Percentiles rank a stretch among this genome's conserved stretches.
Evolutionary conservation across 2,888 invertebrate genomes (phyloP).

Genomic region (Geotrupes spiniger): DNA sequence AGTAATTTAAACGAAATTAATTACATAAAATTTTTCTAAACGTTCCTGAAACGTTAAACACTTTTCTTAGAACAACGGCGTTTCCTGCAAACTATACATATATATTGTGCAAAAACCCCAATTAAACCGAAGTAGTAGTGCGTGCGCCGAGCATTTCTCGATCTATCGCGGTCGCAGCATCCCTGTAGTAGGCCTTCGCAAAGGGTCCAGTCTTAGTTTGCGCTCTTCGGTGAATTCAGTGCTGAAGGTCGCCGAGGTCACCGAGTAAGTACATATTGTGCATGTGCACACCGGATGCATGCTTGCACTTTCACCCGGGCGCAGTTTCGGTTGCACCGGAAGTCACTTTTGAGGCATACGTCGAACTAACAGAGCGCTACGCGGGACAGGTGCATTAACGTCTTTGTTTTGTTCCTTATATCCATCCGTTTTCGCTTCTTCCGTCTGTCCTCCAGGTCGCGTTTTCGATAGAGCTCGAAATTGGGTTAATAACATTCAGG

Average conservation of each 20-base stretch:
- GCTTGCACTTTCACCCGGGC: conserved; percentile 36
- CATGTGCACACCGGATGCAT: conserved; percentile 28
- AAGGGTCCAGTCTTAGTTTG: conserved; percentile 48
- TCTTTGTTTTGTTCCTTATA: conserved; percentile 48
- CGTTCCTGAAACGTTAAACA: too few species aligned
- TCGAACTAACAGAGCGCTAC: conserved; percentile 13
- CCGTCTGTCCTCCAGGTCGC: conserved; percentile 39
- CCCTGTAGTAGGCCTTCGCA: conserved; percentile 45
- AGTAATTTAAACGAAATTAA: too few species aligned
- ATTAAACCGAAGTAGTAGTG: conserved; percentile 52
- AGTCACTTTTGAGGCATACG: conserved; percentile 24
- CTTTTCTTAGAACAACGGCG: neutral
- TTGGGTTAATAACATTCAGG: conserved; percentile 29
- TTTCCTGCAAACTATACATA: conserved; percentile 8
- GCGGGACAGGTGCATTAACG: conserved; percentile 35
- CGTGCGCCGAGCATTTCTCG: conserved; percentile 51
- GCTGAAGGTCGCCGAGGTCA: conserved; percentile 42
- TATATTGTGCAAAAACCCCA: conserved; percentile 46
- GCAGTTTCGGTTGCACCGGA: conserved; percentile 29
- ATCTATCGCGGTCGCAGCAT: conserved; percentile 51
- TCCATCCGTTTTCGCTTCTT: conserved; percentile 46
- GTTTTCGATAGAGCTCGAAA: conserved; percentile 33
- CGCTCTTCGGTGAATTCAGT: conserved; percentile 43
- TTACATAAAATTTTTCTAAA: too few species aligned
- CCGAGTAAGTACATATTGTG: conserved; percentile 36